These are phyloP conservation scores for Salvelinus alpinus DNA, from an alignment of 2,113 vertebrate species.

Conservation along the genomic window DNA sequence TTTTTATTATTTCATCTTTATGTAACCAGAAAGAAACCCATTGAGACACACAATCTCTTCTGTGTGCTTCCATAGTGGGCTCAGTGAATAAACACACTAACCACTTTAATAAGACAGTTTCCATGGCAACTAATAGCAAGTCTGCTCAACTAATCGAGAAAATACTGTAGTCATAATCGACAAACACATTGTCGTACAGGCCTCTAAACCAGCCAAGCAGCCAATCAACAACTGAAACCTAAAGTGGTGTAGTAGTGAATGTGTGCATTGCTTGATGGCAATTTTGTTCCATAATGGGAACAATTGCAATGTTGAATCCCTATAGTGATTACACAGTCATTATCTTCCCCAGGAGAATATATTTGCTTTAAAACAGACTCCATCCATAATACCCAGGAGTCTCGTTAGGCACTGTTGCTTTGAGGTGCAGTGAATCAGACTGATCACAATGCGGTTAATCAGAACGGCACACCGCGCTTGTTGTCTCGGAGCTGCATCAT, in stretches of 20 bases:
- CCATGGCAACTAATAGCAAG: conserved; percentile 65
- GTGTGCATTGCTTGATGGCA: not conserved
- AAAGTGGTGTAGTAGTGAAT: not conserved
- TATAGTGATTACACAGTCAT: not conserved
- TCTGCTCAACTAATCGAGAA: conserved; percentile 32
- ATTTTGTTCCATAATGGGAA: not conserved
- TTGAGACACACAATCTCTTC: not conserved
- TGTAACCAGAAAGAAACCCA: too few relatives aligned
- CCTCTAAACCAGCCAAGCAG: conserved; percentile 22
- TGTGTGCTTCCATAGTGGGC: conserved; percentile 1
- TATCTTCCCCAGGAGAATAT: not conserved
- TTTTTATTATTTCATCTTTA: too few relatives aligned
- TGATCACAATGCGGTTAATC: not conserved
- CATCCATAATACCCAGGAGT: not conserved
- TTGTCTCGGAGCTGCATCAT: not conserved
- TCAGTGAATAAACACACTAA: conserved; percentile 19
- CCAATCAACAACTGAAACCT: not conserved
- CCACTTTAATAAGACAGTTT: conserved; percentile 39
- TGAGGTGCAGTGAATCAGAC: not conserved
- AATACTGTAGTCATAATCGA: conserved; percentile 23
- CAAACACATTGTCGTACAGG: conserved; percentile 26
- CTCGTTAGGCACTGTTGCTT: conserved; percentile 9
- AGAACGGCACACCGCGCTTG: not conserved
- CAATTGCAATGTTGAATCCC: not conserved
- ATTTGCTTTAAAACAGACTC: not conserved